These are phyloP conservation scores for Pelagia noctiluca DNA, from an alignment of 30 jellyfish, hydroid and myxozoan species.

Conservation along the genomic window DNA sequence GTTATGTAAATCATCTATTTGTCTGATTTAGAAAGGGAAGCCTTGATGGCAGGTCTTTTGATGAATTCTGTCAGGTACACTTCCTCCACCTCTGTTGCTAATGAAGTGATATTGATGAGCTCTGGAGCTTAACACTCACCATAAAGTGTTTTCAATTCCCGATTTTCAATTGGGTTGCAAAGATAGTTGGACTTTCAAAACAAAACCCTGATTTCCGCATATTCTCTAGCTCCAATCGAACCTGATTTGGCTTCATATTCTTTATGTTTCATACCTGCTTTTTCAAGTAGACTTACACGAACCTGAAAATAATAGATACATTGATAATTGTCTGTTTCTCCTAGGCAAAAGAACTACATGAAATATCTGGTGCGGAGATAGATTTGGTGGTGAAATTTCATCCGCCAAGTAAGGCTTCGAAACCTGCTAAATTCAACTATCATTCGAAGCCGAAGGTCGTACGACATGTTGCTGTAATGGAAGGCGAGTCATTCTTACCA, in stretches of 20 bases:
- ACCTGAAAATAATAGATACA: background rate
- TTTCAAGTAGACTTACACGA: background rate
- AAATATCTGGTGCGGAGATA: background rate
- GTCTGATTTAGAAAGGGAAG: background rate
- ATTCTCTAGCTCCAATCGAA: background rate
- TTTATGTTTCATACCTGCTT: background rate
- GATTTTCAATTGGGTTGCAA: background rate
- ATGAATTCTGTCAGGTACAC: background rate
- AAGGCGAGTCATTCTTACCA: background rate
- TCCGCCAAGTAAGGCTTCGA: background rate
- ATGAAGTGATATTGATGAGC: background rate
- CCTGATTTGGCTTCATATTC: background rate
- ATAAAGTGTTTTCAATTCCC: background rate
- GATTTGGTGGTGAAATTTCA: too few species aligned
- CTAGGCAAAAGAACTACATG: background rate
- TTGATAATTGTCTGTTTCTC: too few species aligned
- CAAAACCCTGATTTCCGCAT: background rate
- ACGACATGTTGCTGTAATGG: background rate
- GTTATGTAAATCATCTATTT: background rate
- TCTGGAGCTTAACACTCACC: background rate
- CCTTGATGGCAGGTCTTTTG: background rate
- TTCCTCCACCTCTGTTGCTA: background rate
- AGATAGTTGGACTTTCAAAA: background rate
- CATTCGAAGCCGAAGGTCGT: background rate
- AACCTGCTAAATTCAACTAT: too few species aligned